Percentiles rank a stretch among this genome's conserved stretches.
Evolutionary conservation across 2,797 vertebrate genomes (phyloP).

Genomic region (Synanceia verrucosa): DNA sequence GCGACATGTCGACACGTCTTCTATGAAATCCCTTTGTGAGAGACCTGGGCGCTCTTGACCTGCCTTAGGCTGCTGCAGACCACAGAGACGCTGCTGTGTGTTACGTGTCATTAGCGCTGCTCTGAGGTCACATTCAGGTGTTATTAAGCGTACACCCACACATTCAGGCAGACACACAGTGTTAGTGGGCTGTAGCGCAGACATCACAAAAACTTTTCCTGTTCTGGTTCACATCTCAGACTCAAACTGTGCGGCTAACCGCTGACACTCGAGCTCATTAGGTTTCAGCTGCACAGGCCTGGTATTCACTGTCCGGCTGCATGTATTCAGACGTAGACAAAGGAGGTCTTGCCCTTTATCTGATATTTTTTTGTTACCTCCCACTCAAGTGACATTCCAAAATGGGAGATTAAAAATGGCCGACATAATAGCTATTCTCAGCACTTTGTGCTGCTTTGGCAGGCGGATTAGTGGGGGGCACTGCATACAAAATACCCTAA

Average conservation of each 20-base stretch:
- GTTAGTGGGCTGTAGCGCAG: neutral
- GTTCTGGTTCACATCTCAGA: conserved; percentile 27
- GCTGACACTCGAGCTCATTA: conserved; percentile 44
- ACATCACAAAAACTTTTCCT: conserved; percentile 20
- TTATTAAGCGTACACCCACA: conserved; percentile 13
- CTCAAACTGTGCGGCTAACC: conserved; percentile 21
- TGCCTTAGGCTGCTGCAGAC: conserved; percentile 21
- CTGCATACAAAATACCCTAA: conserved; percentile 26
- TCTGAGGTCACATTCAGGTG: conserved; percentile 29
- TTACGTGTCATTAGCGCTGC: conserved; percentile 22
- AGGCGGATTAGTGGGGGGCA: conserved; percentile 7
- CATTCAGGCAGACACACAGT: neutral
- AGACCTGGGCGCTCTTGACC: conserved; percentile 12
- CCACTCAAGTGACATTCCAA: conserved; percentile 57
- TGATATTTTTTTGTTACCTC: conserved; percentile 41
- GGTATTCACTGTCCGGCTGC: conserved; percentile 27
- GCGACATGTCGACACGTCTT: conserved; percentile 13
- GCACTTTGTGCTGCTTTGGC: conserved; percentile 39
- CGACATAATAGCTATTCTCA: conserved; percentile 55
- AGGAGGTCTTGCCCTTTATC: conserved; percentile 58
- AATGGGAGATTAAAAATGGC: conserved; percentile 46
- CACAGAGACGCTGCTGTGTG: neutral
- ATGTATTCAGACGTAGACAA: conserved; percentile 53
- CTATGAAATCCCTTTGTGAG: neutral
- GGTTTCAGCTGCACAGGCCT: conserved; percentile 44